A percentile compares a stretch with the other conserved stretches of the same genome.
Conservation (phyloP, 2,888 invertebrate genomes). For the Phyto melanocephala region DNA sequence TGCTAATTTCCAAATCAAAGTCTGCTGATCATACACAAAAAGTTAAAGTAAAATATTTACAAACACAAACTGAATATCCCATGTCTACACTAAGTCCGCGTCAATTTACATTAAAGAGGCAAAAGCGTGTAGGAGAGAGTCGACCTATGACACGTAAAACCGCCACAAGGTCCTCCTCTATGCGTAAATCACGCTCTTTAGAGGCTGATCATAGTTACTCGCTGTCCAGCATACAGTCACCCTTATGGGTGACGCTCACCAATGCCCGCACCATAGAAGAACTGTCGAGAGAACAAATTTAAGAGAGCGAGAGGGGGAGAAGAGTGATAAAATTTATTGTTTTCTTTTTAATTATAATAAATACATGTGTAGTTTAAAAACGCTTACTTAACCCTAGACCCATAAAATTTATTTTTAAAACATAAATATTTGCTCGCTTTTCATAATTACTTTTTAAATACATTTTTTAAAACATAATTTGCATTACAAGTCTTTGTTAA, state of each 20-base stretch:
- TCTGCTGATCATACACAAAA: slow-evolving; percentile 23
- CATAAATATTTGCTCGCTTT: neutral
- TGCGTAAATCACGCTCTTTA: slow-evolving; percentile 73
- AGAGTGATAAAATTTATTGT: neutral
- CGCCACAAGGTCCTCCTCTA: slow-evolving; percentile 58
- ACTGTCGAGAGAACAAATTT: slow-evolving; percentile 72
- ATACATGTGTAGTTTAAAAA: slow-evolving; percentile 37
- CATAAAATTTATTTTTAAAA: too few relatives aligned
- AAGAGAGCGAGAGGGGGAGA: neutral
- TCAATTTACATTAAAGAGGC: slow-evolving; percentile 50
- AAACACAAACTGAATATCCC: slow-evolving; percentile 44
- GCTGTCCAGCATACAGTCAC: slow-evolving; percentile 83
- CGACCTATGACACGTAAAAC: slow-evolving; percentile 50
- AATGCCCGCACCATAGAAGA: slow-evolving; percentile 83
- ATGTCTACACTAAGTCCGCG: slow-evolving; percentile 47
- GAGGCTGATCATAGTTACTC: slow-evolving; percentile 72
- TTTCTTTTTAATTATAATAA: neutral
- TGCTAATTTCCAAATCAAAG: slow-evolving; percentile 46
- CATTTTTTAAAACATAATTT: too few relatives aligned
- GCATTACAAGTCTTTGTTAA: too few relatives aligned
- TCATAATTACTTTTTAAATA: too few relatives aligned
- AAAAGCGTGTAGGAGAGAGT: slow-evolving; percentile 64
- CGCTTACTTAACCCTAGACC: too few relatives aligned
- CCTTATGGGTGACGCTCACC: slow-evolving; percentile 90
- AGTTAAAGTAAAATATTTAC: slow-evolving; percentile 63